Evolutionary conservation across 2,113 vertebrate species (phyloP), one percentile per base, ranked within the genome.

Genomic region (Cinclus cinclus): DNA sequence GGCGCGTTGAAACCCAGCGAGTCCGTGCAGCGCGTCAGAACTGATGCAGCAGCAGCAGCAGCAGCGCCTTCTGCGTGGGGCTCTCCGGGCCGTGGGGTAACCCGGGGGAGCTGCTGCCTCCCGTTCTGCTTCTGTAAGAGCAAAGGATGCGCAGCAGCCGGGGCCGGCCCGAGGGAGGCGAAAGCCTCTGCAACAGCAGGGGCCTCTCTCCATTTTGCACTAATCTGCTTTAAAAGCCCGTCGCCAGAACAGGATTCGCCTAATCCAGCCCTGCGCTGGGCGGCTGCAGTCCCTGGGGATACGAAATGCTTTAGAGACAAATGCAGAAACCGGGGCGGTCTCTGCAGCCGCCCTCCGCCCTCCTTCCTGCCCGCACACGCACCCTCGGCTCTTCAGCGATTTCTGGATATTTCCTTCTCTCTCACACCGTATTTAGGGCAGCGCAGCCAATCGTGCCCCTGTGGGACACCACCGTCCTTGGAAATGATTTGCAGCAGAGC

Each of bases 401-500:
- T 25, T 23, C 64, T 39, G 78, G 37, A 0, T 11, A 2, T 35
- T 39, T 33, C 74, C 67, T 58, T 44, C 22, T 11, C 56, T 19
- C 44, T 1, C 31, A 1, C n/a, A 5, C 37, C 7, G 0, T 7
- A 8, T 49, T 12, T 46, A 46, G 50, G 47, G 52, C 62, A 22
- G 6, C 16, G 8, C 78, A 21, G 69, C 10, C 16, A 27, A 21
- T 9, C 33, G 35, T 5, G 55, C 7, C 30, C 47, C 28, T 1
- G 17, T 3, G 47, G 30, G 50, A 11, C 3, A 2, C 0, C 9
- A 6, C 0, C 9, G 46, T 4, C 56, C 65, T 49, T 1, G 47
- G 5, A 44, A 31, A 16, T 5, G 7, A 6, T 14, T 22, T 13
- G n/a, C 75, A 13, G 79, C 19, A 7, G 37, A 17, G 60, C 59